Conservation (phyloP, 2,113 vertebrate genomes). For the Papio anubis region DNA sequence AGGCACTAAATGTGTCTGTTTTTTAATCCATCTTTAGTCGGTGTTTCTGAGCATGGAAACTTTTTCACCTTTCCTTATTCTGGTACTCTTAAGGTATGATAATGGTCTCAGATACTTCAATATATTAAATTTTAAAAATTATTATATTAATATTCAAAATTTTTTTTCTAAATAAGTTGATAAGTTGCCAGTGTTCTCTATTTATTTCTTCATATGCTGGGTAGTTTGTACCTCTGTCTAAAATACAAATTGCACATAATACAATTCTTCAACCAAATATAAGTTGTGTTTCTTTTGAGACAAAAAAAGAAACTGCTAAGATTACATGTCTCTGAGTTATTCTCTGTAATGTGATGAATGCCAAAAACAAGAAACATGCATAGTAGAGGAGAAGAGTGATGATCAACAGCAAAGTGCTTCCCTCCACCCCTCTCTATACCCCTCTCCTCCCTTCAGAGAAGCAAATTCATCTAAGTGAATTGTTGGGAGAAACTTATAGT, state of each 20-base stretch:
- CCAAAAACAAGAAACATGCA: background rate
- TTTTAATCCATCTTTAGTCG: background rate
- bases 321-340: conserved; percentile 37
- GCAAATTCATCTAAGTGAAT: background rate
- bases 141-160: conserved; percentile 3
- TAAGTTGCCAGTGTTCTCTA: background rate
- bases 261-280: background rate
- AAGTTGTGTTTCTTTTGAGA: conserved; percentile 3
- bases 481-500: conserved; percentile 52
- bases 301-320: background rate
- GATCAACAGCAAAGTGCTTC: background rate
- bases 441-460: background rate
- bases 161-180: conserved; percentile 37
- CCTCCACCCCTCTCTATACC: accelerated
- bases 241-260: background rate
- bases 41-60: background rate
- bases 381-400: background rate
- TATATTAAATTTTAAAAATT: background rate
- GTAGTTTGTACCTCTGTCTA: background rate
- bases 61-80: background rate
- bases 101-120: conserved; percentile 21
- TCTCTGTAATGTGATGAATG: background rate
- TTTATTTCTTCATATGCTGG: background rate
- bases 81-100: background rate
- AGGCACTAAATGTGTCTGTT: background rate